phyloP scores from a whole-genome alignment of 2,113 vertebrate species.

The Aptenodytes patagonicus region DNA sequence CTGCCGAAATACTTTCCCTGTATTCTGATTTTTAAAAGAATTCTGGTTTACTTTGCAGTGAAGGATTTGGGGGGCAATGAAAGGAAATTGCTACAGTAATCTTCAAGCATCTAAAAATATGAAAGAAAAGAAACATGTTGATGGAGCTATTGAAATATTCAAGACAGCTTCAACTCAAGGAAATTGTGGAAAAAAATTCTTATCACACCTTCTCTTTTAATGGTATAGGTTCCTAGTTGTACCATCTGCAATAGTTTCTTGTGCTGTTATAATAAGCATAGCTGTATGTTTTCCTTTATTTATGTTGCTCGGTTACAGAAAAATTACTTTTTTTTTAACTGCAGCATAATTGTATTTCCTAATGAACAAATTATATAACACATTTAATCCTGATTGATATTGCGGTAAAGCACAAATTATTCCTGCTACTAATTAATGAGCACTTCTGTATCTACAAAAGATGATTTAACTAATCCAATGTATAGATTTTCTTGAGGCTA shows the following conservation, averaged over 20 bases:
- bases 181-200: background rate
- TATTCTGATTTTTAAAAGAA: background rate
- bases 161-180: background rate
- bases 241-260: background rate
- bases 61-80: background rate
- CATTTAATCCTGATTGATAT: slow-evolving; percentile 57
- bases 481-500: slow-evolving; percentile 62
- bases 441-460: slow-evolving; percentile 38
- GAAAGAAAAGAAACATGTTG: background rate
- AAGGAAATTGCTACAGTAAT: background rate
- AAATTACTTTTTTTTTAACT: background rate
- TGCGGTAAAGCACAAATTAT: slow-evolving; percentile 57
- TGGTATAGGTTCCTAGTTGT: background rate
- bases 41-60: background rate
- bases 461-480: slow-evolving; percentile 52
- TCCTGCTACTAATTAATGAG: slow-evolving; percentile 60
- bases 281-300: background rate
- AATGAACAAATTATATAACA: slow-evolving; percentile 62
- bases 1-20: background rate
- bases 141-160: background rate
- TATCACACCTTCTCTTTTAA: background rate
- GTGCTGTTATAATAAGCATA: background rate
- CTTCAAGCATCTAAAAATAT: background rate
- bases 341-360: slow-evolving; percentile 28
- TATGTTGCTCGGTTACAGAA: background rate